phyloP scores from a whole-genome alignment of 2,888 invertebrate genomes.

The Chrysolina oricalcia region DNA sequence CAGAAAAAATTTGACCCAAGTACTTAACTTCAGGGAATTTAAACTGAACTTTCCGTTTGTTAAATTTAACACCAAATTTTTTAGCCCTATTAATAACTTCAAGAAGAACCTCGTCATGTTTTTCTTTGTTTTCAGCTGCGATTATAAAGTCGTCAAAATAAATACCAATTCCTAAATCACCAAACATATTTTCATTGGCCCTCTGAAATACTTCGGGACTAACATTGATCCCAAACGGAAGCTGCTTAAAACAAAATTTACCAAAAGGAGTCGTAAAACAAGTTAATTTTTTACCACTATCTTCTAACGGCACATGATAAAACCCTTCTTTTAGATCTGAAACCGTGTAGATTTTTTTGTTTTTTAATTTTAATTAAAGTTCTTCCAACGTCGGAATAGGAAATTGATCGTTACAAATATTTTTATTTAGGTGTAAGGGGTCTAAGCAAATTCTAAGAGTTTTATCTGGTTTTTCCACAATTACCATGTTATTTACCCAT shows the following conservation, averaged over 20 bases:
- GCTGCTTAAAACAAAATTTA: slow-evolving; percentile 48
- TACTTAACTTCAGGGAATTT: no score
- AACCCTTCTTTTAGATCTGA: slow-evolving; percentile 57
- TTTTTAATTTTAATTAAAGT: slow-evolving; percentile 49
- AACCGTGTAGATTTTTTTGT: slow-evolving; percentile 55
- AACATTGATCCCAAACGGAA: slow-evolving; percentile 57
- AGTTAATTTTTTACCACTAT: slow-evolving; percentile 41
- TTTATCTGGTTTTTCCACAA: slow-evolving; percentile 45
- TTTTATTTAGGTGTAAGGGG: no score
- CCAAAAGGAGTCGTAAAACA: slow-evolving; percentile 56
- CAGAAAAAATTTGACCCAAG: slow-evolving; percentile 41
- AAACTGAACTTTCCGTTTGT: neutral
- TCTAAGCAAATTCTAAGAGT: slow-evolving; percentile 44
- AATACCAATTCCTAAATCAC: slow-evolving; percentile 53
- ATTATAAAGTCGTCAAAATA: no score
- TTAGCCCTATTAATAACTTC: slow-evolving; percentile 52
- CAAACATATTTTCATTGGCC: slow-evolving; percentile 56
- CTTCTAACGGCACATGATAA: slow-evolving; percentile 50
- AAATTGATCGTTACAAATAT: slow-evolving; percentile 42
- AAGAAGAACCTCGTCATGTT: no score
- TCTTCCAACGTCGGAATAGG: slow-evolving; percentile 56
- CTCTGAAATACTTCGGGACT: slow-evolving; percentile 57
- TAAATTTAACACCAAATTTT: slow-evolving; percentile 34
- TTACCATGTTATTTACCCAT: no score
- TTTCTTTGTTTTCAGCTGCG: slow-evolving; percentile 50